Conservation (phyloP, 2,797 vertebrate species). For the Macropus fuliginosus region DNA sequence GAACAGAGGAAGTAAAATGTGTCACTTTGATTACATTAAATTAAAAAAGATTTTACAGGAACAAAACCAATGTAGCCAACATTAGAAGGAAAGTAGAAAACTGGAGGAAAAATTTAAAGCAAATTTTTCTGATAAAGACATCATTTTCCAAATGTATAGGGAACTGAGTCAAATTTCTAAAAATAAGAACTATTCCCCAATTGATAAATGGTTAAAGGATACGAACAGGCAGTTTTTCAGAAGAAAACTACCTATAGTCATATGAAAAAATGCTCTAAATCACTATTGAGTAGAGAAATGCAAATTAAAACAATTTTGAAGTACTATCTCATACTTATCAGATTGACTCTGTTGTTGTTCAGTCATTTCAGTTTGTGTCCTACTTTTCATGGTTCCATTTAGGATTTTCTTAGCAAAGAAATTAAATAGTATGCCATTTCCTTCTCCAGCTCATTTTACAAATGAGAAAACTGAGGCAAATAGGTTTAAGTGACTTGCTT, state of each 20-base stretch:
- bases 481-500: too few species aligned
- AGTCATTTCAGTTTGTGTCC: neutral
- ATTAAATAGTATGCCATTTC: neutral
- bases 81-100: neutral
- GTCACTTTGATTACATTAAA: neutral
- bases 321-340: neutral
- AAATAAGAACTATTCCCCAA: neutral
- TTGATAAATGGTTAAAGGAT: neutral
- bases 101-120: neutral
- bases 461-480: neutral
- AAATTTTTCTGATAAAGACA: neutral
- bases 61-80: neutral
- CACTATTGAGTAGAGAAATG: neutral
- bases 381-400: neutral
- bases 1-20: neutral
- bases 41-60: neutral
- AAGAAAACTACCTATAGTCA: neutral
- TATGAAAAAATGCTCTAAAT: neutral
- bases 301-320: neutral
- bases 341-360: neutral
- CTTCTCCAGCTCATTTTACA: neutral
- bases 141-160: too few species aligned
- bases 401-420: neutral
- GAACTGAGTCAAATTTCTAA: neutral
- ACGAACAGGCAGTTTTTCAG: neutral